phyloP scores from a whole-genome alignment of 2,888 invertebrate species.

The Ormyrus pomaceus region DNA sequence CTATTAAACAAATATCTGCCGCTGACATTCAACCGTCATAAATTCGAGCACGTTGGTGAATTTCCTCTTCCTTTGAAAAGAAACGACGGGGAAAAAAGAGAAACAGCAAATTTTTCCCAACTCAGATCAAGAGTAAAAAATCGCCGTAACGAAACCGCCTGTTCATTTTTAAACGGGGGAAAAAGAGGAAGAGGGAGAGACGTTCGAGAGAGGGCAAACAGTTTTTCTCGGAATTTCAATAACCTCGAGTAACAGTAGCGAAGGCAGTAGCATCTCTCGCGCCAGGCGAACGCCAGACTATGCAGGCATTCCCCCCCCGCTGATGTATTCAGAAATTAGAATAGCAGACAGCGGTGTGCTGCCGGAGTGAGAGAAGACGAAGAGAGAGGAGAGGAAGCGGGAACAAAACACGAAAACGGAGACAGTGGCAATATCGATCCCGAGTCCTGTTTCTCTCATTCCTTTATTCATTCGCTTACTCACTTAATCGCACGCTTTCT shows the following conservation, averaged over 20 bases:
- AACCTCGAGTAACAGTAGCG: constrained; percentile 8
- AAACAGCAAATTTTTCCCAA: background rate
- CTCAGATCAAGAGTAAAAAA: background rate
- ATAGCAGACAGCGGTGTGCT: constrained; percentile 51
- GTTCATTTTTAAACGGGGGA: constrained; percentile 33
- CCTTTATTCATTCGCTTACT: constrained; percentile 44
- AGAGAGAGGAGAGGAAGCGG: constrained; percentile 11
- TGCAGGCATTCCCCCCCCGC: background rate
- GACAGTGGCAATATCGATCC: constrained; percentile 41
- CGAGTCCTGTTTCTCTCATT: constrained; percentile 21
- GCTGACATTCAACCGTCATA: no score
- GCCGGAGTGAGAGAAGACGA: background rate
- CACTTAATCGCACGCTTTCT: background rate
- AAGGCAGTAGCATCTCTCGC: constrained; percentile 5
- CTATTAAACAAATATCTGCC: no score
- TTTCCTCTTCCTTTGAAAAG: no score
- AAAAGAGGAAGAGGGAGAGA: background rate
- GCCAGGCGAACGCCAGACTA: constrained; percentile 12
- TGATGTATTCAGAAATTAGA: constrained; percentile 58
- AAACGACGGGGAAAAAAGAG: background rate
- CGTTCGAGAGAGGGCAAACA: constrained; percentile 12
- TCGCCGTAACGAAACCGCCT: constrained; percentile 10
- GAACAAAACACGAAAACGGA: constrained; percentile 33
- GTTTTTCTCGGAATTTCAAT: constrained; percentile 54
- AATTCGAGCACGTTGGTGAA: no score